phyloP scores from a whole-genome alignment of 2,888 invertebrate genomes.

The Tetrapedia diversipes region DNA sequence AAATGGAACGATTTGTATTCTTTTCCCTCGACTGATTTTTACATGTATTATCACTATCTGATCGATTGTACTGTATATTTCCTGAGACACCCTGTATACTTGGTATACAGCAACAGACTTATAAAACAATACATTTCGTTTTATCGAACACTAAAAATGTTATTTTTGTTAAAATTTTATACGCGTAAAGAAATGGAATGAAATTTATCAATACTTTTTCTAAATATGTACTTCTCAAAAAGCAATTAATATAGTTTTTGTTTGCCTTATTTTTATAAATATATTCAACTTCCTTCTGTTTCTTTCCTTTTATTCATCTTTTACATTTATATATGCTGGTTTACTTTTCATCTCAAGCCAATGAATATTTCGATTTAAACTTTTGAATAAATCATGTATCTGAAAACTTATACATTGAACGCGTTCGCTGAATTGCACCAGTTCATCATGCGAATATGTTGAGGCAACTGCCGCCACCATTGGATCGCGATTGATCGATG shows the following conservation, averaged over 20 bases:
- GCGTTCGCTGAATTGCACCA: constrained; percentile 48
- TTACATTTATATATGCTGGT: constrained; percentile 11
- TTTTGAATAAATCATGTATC: constrained; percentile 61
- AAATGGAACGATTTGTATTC: too few species aligned
- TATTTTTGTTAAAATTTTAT: neutral
- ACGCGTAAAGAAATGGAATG: neutral
- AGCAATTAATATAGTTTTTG: neutral
- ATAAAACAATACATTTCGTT: too few species aligned
- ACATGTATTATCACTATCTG: too few species aligned
- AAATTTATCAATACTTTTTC: too few species aligned
- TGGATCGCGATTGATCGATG: constrained; percentile 60
- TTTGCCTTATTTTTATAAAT: neutral
- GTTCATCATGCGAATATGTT: constrained; percentile 59
- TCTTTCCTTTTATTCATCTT: neutral
- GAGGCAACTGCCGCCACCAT: constrained; percentile 39
- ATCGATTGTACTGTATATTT: too few species aligned
- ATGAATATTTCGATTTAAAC: constrained; percentile 42
- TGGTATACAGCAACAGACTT: too few species aligned
- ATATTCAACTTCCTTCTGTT: neutral
- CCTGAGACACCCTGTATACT: too few species aligned
- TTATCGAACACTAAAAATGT: too few species aligned
- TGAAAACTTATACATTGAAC: constrained; percentile 48
- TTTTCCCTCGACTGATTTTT: too few species aligned
- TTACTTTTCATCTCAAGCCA: constrained; percentile 9
- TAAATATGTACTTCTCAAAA: too few species aligned